Conservation (phyloP, 2,797 vertebrate species). For the Labroides dimidiatus region DNA sequence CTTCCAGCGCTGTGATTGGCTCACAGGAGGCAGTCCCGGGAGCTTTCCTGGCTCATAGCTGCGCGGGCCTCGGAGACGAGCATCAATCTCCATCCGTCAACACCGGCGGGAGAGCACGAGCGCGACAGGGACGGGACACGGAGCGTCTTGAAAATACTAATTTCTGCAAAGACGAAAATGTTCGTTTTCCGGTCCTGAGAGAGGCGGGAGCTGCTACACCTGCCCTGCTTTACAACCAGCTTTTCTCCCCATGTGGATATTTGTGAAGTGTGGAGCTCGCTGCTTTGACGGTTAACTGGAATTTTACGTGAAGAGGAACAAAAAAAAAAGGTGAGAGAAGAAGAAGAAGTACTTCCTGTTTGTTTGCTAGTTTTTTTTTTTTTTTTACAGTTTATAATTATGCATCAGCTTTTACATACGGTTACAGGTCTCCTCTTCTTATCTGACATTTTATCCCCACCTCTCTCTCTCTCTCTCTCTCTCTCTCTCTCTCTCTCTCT, state of each 20-base stretch:
- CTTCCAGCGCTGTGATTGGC: conserved; percentile 84
- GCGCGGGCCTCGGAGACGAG: conserved; percentile 85
- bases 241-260: conserved; percentile 68
- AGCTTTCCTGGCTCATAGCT: conserved; percentile 86
- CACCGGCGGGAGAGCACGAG: conserved; percentile 78
- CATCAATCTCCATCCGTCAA: conserved; percentile 90
- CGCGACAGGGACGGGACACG: neutral
- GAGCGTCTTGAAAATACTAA: no score
- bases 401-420: no score
- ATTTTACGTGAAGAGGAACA: conserved; percentile 22
- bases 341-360: neutral
- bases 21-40: conserved; percentile 67
- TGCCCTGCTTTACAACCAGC: no score
- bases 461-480: no score
- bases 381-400: no score
- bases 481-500: no score
- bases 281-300: conserved; percentile 34
- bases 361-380: neutral
- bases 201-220: no score
- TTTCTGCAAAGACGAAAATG: conserved; percentile 3
- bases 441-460: no score
- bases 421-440: no score
- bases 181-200: neutral
- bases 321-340: conserved; percentile 58
- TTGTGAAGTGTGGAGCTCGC: conserved; percentile 50